Base-by-base conservation (phyloP, 2,113 vertebrate genomes). In the Callopanchax toddi region DNA sequence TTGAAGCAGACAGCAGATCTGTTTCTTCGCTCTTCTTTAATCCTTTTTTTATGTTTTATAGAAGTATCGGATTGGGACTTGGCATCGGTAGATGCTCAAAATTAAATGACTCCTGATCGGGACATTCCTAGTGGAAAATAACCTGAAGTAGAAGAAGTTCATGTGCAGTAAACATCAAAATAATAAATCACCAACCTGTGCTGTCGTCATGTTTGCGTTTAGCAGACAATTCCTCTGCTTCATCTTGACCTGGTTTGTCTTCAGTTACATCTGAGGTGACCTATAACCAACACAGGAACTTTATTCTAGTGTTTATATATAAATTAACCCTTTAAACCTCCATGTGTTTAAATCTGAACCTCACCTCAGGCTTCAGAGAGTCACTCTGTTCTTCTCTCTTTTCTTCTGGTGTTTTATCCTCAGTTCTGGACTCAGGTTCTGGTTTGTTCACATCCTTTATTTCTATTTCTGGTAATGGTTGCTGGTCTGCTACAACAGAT, bases 141-240 rank as follows among this genome's bases (percentile, higher is more conserved):
- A n/a, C n/a, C n/a, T n/a, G n/a, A n/a, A n/a, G n/a, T n/a, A n/a
- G n/a, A n/a, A n/a, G n/a, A n/a, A n/a, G n/a, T n/a, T n/a, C n/a
- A n/a, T n/a, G n/a, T n/a, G n/a, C n/a, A 32, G 29, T 32, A 32
- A 32, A 32, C 29, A 32, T 6, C 29, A 32, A 9, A 32, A n/a
- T 49, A 48, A 49, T 10, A 26, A 22, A 23, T 12, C 52, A 23
- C 36, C 26, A 5, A 42, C 23, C 52, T 48, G 54, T 34, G 29
- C 5, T 17, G 15, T 67, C 50, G 1, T 60, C 57, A 32, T 10
- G 8, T 61, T 44, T 61, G 4, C 44, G 5, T 50, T 74, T 56
- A 16, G 52, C 8, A 55, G 50, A 17, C 20, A n/a, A 49, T 54
- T 25, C 23, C 46, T 37, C 12, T 16, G 23, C 0, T 26, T 37